These are phyloP conservation scores for Caenorhabditis latens DNA, from an alignment of 1,140 invertebrate genomes.

Conservation along the genomic window DNA sequence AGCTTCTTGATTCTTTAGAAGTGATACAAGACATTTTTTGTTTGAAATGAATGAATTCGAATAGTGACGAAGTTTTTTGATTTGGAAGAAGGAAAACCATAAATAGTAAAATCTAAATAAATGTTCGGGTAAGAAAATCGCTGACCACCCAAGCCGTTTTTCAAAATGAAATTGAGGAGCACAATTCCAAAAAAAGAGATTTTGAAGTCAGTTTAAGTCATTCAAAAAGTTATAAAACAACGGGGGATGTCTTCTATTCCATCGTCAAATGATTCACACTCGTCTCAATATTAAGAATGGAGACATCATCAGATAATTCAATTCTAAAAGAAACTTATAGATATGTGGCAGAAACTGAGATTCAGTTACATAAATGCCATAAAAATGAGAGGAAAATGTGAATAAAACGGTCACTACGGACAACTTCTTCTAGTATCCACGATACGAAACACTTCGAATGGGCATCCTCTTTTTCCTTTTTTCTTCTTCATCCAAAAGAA, in stretches of 20 bases:
- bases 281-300: too few species aligned
- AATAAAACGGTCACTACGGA: slow-evolving; percentile 12
- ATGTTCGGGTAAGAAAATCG: too few species aligned
- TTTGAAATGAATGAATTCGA: background rate
- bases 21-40: background rate
- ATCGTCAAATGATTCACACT: too few species aligned
- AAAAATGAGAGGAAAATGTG: background rate
- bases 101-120: too few species aligned
- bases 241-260: too few species aligned
- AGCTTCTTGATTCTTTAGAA: slow-evolving; percentile 15
- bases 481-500: background rate
- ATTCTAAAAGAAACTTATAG: background rate
- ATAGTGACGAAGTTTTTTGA: background rate
- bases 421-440: background rate
- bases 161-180: background rate
- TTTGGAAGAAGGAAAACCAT: background rate
- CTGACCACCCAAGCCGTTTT: background rate
- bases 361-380: background rate
- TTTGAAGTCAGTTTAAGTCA: too few species aligned
- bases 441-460: slow-evolving; percentile 21
- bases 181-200: too few species aligned
- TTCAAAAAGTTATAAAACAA: too few species aligned
- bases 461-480: background rate
- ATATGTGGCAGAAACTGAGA: background rate
- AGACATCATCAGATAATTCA: too few species aligned